phyloP scores from a whole-genome alignment of 2,797 vertebrate species.

The Macrochelys suwanniensis region DNA sequence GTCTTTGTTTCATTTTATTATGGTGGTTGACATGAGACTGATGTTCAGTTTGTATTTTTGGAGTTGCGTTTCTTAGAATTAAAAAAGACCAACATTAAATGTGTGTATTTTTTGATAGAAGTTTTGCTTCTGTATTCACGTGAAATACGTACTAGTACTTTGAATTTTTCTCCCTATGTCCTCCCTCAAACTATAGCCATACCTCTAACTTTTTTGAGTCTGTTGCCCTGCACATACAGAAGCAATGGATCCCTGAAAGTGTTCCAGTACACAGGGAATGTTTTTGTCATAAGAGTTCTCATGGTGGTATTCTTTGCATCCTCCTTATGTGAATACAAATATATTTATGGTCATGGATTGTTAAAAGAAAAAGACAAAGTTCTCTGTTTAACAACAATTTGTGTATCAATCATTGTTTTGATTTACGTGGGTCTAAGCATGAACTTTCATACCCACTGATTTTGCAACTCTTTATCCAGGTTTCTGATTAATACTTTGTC shows the following conservation, averaged over 20 bases:
- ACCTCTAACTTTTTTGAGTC: background rate
- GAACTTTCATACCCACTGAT: slow-evolving; percentile 49
- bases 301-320: slow-evolving; percentile 57
- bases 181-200: slow-evolving; percentile 19
- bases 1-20: slow-evolving; percentile 81
- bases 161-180: background rate
- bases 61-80: slow-evolving; percentile 86
- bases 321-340: slow-evolving; percentile 19
- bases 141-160: slow-evolving; percentile 59
- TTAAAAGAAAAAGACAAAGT: slow-evolving; percentile 31
- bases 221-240: slow-evolving; percentile 29
- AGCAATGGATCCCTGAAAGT: background rate
- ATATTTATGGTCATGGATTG: slow-evolving; percentile 39
- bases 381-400: slow-evolving; percentile 27
- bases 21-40: slow-evolving; percentile 82
- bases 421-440: slow-evolving; percentile 71
- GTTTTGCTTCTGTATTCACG: slow-evolving; percentile 80
- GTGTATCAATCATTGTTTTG: slow-evolving; percentile 36
- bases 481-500: slow-evolving; percentile 35
- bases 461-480: slow-evolving; percentile 30
- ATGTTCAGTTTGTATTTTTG: slow-evolving; percentile 88
- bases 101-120: slow-evolving; percentile 85
- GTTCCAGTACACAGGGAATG: background rate
- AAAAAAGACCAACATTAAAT: slow-evolving; percentile 86
- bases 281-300: slow-evolving; percentile 31